Evolutionary conservation across 2,888 invertebrate genomes (phyloP).

Genomic region (Aporophyla lueneburgensis): DNA sequence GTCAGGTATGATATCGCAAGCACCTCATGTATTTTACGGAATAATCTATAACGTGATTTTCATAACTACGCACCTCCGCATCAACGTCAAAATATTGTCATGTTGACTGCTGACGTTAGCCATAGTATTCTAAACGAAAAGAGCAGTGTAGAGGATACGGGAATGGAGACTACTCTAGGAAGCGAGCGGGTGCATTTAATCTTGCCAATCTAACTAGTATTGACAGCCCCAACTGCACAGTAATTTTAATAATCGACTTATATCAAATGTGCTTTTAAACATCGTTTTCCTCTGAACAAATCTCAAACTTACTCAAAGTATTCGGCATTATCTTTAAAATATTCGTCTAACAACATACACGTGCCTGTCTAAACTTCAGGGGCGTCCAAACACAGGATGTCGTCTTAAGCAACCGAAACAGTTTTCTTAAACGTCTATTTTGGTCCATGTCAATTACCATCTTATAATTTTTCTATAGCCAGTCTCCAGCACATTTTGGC

Average conservation of each 20-base stretch:
- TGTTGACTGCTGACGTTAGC: no score
- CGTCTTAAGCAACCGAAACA: conserved; percentile 32
- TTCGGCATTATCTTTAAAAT: not conserved
- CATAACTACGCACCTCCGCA: no score
- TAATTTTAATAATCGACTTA: no score
- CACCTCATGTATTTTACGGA: not conserved
- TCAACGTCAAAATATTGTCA: no score
- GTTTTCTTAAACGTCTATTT: conserved; percentile 53
- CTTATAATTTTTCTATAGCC: conserved; percentile 53
- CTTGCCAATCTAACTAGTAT: no score
- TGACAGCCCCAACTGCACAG: no score
- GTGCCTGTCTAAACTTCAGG: conserved; percentile 24
- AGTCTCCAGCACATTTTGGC: conserved; percentile 63
- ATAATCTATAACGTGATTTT: not conserved
- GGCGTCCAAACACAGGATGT: conserved; percentile 37
- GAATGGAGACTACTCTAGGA: no score
- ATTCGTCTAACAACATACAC: conserved; percentile 1
- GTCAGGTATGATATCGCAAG: not conserved
- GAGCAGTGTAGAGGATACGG: no score
- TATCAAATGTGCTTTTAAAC: not conserved
- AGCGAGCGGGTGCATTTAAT: no score
- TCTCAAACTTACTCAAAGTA: not conserved
- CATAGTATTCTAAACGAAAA: no score
- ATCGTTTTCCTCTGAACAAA: not conserved
- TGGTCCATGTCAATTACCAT: conserved; percentile 58